A percentile compares a stretch with the other conserved stretches of the same genome.
These are phyloP conservation scores for Silurus lanzhouensis DNA, from an alignment of 2,797 vertebrate species.

Conservation along the genomic window DNA sequence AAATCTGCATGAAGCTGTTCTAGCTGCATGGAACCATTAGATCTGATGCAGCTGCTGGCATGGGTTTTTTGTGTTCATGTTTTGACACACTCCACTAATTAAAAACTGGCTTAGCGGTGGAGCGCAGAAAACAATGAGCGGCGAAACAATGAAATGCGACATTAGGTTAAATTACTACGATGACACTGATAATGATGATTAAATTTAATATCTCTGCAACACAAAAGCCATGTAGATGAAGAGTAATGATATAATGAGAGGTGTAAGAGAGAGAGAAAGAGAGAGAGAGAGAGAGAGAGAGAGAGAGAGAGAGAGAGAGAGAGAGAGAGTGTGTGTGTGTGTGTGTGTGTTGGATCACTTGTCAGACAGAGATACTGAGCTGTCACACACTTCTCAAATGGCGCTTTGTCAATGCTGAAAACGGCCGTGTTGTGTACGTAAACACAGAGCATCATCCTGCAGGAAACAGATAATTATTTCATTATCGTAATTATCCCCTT, in stretches of 20 bases:
- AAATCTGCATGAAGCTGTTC: constrained; percentile 25
- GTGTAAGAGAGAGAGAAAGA: neutral
- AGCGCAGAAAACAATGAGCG: constrained; percentile 51
- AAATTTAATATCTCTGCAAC: constrained; percentile 62
- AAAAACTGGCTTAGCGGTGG: constrained; percentile 54
- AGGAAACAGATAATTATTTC: constrained; percentile 21
- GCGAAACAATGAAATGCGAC: constrained; percentile 68
- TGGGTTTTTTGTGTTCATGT: constrained; percentile 58
- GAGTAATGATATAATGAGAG: constrained; percentile 71
- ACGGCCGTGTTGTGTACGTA: constrained; percentile 10
- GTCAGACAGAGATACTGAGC: constrained; percentile 38
- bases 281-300: no score
- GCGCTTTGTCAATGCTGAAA: neutral
- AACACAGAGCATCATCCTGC: constrained; percentile 21
- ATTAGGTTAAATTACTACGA: constrained; percentile 73
- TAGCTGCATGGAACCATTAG: constrained; percentile 10
- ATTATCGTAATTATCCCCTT: constrained; percentile 28
- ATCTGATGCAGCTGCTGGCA: constrained; percentile 56
- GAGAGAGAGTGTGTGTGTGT: constrained; percentile 53
- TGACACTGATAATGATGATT: constrained; percentile 70
- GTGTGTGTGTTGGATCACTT: constrained; percentile 50
- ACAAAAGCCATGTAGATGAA: constrained; percentile 66
- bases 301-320: no score
- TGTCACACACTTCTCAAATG: constrained; percentile 18
- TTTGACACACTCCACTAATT: constrained; percentile 53